Evolutionary conservation across 2,797 vertebrate genomes (phyloP).

Genomic region (Microtus agrestis): DNA sequence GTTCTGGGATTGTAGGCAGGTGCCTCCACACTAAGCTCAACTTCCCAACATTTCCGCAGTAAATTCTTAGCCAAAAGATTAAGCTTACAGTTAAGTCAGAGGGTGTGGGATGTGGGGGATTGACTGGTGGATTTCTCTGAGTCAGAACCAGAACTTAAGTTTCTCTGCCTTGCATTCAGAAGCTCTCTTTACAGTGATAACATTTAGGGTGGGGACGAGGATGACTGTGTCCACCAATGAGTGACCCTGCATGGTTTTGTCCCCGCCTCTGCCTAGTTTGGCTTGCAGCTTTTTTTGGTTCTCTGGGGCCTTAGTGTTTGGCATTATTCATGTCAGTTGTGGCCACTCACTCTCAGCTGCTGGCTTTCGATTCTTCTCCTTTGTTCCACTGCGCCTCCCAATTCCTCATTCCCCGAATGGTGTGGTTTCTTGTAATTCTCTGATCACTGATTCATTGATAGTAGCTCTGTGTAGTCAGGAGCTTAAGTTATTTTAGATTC

Average conservation of each 20-base stretch:
- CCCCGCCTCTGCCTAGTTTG: neutral
- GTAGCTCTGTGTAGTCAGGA: conserved; percentile 66
- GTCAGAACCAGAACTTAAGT: neutral
- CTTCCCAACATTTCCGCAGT: neutral
- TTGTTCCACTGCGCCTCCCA: conserved; percentile 26
- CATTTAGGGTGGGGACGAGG: neutral
- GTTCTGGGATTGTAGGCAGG: neutral
- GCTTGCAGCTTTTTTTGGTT: neutral
- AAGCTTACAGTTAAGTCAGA: neutral
- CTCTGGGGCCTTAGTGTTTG: neutral
- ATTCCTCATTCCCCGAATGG: conserved; percentile 74
- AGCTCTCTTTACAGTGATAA: neutral
- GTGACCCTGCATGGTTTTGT: neutral
- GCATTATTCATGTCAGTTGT: neutral
- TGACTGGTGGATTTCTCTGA: neutral
- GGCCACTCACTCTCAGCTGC: conserved; percentile 5
- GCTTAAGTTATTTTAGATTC: conserved; percentile 61
- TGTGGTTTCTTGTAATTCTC: conserved; percentile 78
- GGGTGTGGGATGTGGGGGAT: neutral
- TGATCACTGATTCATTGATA: conserved; percentile 73
- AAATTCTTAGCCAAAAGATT: neutral
- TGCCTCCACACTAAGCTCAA: neutral
- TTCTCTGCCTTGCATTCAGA: neutral
- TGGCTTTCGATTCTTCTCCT: conserved; percentile 64
- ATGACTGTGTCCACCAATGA: neutral